Base-by-base conservation (phyloP, 2,888 invertebrate species). In the Labia minor region DNA sequence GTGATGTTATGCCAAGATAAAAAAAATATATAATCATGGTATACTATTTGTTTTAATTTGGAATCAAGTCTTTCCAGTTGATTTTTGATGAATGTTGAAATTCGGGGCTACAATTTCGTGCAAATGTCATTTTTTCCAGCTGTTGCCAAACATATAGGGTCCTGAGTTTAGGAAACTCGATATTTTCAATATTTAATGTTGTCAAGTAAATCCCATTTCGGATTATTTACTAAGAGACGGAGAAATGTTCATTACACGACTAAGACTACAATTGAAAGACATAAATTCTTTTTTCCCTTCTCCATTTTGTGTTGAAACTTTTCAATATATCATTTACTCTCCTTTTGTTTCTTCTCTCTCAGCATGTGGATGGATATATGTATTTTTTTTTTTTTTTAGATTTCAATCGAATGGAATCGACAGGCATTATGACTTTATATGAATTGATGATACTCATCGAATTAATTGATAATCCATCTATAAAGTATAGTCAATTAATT, bases 171-270 rank as follows among this genome's bases (percentile, higher is more conserved):
- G 49, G 49, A 49, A 49, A 49, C 49, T 49, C 49, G 49, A 49
- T 49, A 49, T 49, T 49, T 49, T 49, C 49, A 49, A 49, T 49
- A 49, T 49, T 49, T 49, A 49, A 49, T 49, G 49, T 49, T 49
- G 49, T 49, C 49, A 49, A 49, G 49, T 49, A 49, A 49, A 11
- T 49, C 49, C 49, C 49, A n/a, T 49, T 49, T 49, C 14, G 49
- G n/a, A 14, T 49, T 49, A 49, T 49, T 8, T 49, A 49, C 49
- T 49, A 49, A 49, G 49, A 49, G 49, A 49, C 16, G 49, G 2
- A 4, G 8, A 49, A 49, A 49, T 49, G 49, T 49, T 49, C 49
- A 49, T 49, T 49, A 49, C 16, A 49, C 14, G 16, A 16, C 16
- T 49, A 49, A 49, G 49, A 49, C 16, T 49, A 49, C 49, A 49